A percentile compares a stretch with the other conserved stretches of the same genome.
Evolutionary conservation across 2,888 invertebrate species (phyloP).

Genomic region (Heliconius aoede): DNA sequence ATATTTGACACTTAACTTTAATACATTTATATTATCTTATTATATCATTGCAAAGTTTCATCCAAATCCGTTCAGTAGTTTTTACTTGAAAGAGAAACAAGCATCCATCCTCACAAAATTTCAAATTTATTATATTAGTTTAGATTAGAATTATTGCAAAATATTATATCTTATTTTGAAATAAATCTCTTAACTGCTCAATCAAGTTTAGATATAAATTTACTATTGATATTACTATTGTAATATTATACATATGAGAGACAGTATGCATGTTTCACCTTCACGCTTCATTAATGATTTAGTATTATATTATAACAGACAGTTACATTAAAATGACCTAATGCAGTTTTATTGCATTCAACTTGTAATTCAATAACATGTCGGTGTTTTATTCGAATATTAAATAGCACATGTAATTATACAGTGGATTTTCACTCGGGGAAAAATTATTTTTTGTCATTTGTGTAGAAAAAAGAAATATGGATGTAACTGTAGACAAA

Average conservation of each 20-base stretch:
- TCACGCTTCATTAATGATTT: constrained; percentile 7
- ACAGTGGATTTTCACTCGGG: not conserved
- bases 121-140: too few species aligned
- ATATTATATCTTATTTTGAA: too few species aligned
- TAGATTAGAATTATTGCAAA: too few species aligned
- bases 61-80: too few species aligned
- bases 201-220: not conserved
- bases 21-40: not conserved
- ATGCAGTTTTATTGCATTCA: not conserved
- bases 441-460: not conserved
- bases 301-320: not conserved
- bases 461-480: not conserved
- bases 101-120: too few species aligned
- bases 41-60: too few species aligned
- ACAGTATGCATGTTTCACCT: not conserved
- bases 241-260: not conserved
- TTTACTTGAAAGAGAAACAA: too few species aligned
- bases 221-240: not conserved
- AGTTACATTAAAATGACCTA: not conserved
- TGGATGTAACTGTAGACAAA: too few species aligned
- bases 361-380: not conserved
- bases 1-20: not conserved
- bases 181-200: not conserved
- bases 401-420: too few species aligned
- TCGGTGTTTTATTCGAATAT: too few species aligned